Evolutionary conservation across 2,797 vertebrate genomes (phyloP), one percentile per base, ranked within the genome.

Genomic region (Sebastes alutus): DNA sequence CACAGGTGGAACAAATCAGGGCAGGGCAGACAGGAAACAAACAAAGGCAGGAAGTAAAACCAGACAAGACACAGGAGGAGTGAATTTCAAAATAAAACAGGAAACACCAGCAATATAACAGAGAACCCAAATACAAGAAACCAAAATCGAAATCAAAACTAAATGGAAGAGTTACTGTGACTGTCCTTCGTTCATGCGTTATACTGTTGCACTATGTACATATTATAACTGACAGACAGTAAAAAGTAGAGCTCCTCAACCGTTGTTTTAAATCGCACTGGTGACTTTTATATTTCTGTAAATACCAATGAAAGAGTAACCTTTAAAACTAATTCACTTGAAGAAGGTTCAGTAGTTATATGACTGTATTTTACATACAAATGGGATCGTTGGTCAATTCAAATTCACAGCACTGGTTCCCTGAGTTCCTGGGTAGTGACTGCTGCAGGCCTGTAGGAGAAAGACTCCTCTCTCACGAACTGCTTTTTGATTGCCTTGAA

Each of bases 401-500:
- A 64, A 25, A 38, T 13, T 25, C 62, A 64, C 62, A 64, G 33
- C 12, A 42, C 33, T 42, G 33, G 22, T 4, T 65, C 25, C 25
- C 38, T 65, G 38, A 65, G 63, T 20, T 27, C 35, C 61, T 65
- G 23, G 55, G 22, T 25, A 27, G 35, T 65, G 63, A 46, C n/a
- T 12, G 61, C 61, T 63, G 61, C 30, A 33, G 61, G 32, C 12
- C 61, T 63, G 61, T 35, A 33, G 61, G n/a, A 20, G n/a, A 12
- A 42, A 42, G 2, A 65, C 5, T 42, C 62, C 62, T 65, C n/a
- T 63, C 62, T 25, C 65, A 69, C 38, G 6, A 23, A 33, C 66
- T 29, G 60, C 8, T 33, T 79, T 61, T 66, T 60, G 64, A 77
- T 60, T 54, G 46, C 18, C 58, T 62, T 29, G 33, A 72, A 78